These are phyloP conservation scores for Lepas anatifera DNA, from an alignment of 2,888 invertebrate genomes.

Conservation along the genomic window DNA sequence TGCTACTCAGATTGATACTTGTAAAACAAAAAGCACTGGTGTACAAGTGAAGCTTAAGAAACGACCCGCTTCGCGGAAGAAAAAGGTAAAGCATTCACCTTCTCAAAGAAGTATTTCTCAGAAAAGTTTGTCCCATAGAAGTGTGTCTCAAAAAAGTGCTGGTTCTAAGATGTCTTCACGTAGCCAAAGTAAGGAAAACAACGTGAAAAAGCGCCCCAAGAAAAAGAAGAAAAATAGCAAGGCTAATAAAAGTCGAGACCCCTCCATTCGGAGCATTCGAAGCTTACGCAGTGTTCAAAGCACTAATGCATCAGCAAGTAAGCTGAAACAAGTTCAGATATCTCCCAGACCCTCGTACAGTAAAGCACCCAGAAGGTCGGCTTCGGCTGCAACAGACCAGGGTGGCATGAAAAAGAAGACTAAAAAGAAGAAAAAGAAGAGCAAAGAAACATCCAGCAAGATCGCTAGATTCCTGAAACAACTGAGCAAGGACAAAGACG, in stretches of 20 bases:
- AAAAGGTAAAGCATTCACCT: not conserved
- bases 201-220: not conserved
- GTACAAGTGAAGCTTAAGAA: not conserved
- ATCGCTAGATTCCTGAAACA: not conserved
- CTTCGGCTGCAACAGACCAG: not conserved
- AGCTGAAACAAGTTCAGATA: not conserved
- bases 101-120: not conserved
- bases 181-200: not conserved
- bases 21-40: not conserved
- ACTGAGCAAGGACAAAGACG: not conserved
- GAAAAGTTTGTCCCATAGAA: no score
- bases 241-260: not conserved
- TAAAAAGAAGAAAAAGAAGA: not conserved
- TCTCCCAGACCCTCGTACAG: not conserved
- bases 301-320: not conserved
- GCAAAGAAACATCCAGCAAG: not conserved
- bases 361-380: not conserved
- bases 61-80: not conserved
- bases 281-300: not conserved
- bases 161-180: not conserved
- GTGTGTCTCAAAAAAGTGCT: no score
- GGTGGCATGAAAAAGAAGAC: not conserved
- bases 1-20: not conserved
- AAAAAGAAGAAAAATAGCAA: not conserved
- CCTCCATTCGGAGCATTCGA: not conserved